phyloP scores from a whole-genome alignment of 2,888 invertebrate species.

The Eupithecia insigniata region DNA sequence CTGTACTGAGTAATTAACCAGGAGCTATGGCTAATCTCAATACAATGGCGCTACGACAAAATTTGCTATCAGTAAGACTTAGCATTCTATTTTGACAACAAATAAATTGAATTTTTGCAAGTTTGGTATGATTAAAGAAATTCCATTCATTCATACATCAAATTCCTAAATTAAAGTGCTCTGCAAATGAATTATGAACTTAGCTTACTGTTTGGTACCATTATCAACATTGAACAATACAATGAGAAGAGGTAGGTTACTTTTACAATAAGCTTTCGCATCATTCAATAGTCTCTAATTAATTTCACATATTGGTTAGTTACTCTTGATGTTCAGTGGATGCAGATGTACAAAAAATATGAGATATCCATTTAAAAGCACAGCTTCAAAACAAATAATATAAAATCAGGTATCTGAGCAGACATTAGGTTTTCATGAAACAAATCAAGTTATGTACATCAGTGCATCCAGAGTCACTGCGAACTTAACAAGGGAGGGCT shows the following conservation, averaged over 20 bases:
- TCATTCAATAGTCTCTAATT: constrained; percentile 76
- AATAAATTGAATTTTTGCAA: not conserved
- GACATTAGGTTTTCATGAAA: constrained; percentile 79
- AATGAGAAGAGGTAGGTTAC: constrained; percentile 83
- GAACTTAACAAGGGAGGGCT: constrained; percentile 84
- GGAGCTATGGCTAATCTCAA: constrained; percentile 3
- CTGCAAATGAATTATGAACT: constrained; percentile 57
- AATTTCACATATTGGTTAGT: constrained; percentile 79
- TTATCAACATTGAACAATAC: constrained; percentile 82
- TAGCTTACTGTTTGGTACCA: constrained; percentile 81
- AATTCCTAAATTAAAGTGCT: constrained; percentile 55
- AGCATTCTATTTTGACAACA: not conserved
- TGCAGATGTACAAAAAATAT: constrained; percentile 58
- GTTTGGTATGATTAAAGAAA: constrained; percentile 10
- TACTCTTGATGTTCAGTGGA: constrained; percentile 68
- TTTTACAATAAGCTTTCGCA: constrained; percentile 75
- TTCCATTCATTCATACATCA: constrained; percentile 35
- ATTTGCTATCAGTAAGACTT: not conserved
- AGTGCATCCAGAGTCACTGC: constrained; percentile 82
- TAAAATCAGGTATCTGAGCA: constrained; percentile 60
- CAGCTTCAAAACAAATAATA: constrained; percentile 67
- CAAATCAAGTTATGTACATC: constrained; percentile 68
- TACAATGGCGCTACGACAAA: not conserved
- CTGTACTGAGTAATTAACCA: not conserved
- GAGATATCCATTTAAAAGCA: constrained; percentile 71